These are phyloP conservation scores for Eurois occulta DNA, from an alignment of 2,888 invertebrate genomes.

Conservation along the genomic window DNA sequence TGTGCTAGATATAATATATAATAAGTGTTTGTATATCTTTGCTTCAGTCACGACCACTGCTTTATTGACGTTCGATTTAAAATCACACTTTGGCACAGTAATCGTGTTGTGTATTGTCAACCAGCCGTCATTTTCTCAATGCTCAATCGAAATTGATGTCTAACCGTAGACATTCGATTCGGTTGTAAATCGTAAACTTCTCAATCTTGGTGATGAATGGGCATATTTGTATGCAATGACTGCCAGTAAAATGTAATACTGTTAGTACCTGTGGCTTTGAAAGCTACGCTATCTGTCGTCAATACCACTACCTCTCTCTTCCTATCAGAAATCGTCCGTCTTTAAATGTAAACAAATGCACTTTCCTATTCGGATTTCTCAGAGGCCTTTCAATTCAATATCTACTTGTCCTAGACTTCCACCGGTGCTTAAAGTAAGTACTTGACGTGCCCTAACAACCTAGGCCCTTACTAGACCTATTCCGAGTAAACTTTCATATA, in stretches of 20 bases:
- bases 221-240: not conserved
- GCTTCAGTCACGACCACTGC: not conserved
- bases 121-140: conserved; percentile 3
- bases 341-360: conserved; percentile 48
- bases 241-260: conserved; percentile 24
- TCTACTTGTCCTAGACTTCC: not conserved
- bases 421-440: conserved; percentile 1
- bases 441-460: not conserved
- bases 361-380: conserved; percentile 41
- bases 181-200: conserved; percentile 21
- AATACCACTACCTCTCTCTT: conserved; percentile 16
- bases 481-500: conserved; percentile 18
- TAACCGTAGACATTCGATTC: not conserved
- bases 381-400: conserved; percentile 15
- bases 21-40: conserved; percentile 15
- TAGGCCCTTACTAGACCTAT: not conserved
- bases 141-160: conserved; percentile 7
- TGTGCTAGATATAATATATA: not conserved
- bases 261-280: conserved; percentile 30
- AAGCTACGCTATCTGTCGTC: conserved; percentile 18
- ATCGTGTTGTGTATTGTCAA: conserved; percentile 33
- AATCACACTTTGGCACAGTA: conserved; percentile 8
- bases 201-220: conserved; percentile 1
- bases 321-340: conserved; percentile 35
- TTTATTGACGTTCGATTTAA: conserved; percentile 11